phyloP scores from a whole-genome alignment of 2,888 invertebrate genomes.

The Arge pagana region DNA sequence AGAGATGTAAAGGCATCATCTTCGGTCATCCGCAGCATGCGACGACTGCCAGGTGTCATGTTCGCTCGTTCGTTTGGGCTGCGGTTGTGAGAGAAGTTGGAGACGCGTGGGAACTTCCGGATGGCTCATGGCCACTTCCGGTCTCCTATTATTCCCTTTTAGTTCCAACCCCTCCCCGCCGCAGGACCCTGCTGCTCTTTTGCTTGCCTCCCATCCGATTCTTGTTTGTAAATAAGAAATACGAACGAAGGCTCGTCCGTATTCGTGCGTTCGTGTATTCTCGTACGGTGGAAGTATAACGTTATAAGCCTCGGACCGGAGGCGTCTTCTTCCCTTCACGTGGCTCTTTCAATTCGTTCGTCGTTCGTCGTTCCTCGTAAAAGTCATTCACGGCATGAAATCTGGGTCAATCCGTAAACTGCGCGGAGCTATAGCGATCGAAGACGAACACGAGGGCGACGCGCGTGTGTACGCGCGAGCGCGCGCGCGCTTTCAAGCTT shows the following conservation, averaged over 20 bases:
- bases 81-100: conserved; percentile 51
- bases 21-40: conserved; percentile 1
- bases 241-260: too few species aligned
- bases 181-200: conserved; percentile 32
- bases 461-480: too few species aligned
- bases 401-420: conserved; percentile 39
- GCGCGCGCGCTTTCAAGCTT: conserved; percentile 35
- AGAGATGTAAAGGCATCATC: not conserved
- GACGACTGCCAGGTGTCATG: conserved; percentile 56
- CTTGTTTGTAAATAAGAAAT: too few species aligned
- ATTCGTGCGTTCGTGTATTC: not conserved
- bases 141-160: conserved; percentile 51
- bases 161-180: conserved; percentile 18
- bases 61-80: conserved; percentile 40
- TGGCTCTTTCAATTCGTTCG: too few species aligned
- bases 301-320: too few species aligned
- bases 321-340: too few species aligned
- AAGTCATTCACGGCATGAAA: conserved; percentile 38
- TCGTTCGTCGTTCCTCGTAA: conserved; percentile 4
- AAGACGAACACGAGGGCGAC: too few species aligned
- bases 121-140: conserved; percentile 54
- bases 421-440: too few species aligned
- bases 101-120: conserved; percentile 59
- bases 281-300: too few species aligned
- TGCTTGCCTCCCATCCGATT: not conserved